phyloP scores from a whole-genome alignment of 1,140 invertebrate genomes.

The Ylistrum balloti region DNA sequence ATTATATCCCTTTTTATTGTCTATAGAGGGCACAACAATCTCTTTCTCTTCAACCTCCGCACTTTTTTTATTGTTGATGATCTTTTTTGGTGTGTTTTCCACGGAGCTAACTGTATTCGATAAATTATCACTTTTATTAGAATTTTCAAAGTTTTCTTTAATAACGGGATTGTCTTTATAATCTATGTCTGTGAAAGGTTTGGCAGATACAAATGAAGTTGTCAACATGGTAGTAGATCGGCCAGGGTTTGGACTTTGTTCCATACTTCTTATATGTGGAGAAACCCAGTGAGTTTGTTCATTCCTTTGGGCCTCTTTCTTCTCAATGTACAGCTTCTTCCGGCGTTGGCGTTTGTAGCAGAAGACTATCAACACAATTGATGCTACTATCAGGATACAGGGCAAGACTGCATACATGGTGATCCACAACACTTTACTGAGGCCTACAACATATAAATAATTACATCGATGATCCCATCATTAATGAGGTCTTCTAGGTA shows the following conservation, averaged over 20 bases:
- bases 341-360: constrained; percentile 53
- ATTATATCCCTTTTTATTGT: constrained; percentile 48
- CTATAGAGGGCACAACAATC: constrained; percentile 43
- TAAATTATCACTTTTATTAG: constrained; percentile 50
- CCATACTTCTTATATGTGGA: constrained; percentile 59
- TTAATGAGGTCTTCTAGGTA: too few species aligned
- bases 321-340: constrained; percentile 54
- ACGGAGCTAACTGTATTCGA: constrained; percentile 51
- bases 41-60: constrained; percentile 29
- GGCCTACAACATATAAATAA: constrained; percentile 49
- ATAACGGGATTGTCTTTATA: constrained; percentile 45
- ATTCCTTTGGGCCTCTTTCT: constrained; percentile 49
- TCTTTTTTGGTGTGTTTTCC: constrained; percentile 44
- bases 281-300: constrained; percentile 64
- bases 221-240: constrained; percentile 51
- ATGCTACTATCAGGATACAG: constrained; percentile 48
- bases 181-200: constrained; percentile 49
- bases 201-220: constrained; percentile 53
- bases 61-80: constrained; percentile 4
- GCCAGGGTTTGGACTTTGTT: constrained; percentile 51
- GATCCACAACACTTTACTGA: constrained; percentile 51
- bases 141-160: constrained; percentile 27
- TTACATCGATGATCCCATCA: too few species aligned
- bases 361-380: constrained; percentile 44
- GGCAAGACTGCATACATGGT: constrained; percentile 59